These are phyloP conservation scores for Ennomos erosarius DNA, from an alignment of 2,888 invertebrate species.

Conservation along the genomic window DNA sequence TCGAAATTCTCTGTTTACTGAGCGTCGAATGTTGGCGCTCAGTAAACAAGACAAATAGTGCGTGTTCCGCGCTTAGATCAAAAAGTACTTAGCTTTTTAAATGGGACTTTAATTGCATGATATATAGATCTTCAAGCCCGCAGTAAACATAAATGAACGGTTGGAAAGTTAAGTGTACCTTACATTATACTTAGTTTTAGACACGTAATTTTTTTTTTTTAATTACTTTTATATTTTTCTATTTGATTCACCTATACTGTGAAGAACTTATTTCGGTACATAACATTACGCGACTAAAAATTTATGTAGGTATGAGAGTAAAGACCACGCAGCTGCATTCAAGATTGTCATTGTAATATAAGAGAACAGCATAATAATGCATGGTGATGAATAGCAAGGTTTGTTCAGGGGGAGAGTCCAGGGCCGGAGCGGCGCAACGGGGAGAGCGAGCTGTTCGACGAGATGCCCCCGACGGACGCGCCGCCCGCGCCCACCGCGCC, in stretches of 20 bases:
- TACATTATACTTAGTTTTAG: too few relatives aligned
- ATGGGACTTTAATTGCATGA: background rate
- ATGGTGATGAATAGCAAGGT: too few relatives aligned
- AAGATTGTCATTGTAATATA: too few relatives aligned
- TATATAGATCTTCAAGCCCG: conserved; percentile 4
- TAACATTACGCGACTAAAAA: too few relatives aligned
- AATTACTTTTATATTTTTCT: too few relatives aligned
- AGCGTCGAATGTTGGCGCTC: conserved; percentile 37
- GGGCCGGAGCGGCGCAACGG: conserved; percentile 78
- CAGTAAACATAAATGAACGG: conserved; percentile 2
- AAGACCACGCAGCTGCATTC: too few relatives aligned
- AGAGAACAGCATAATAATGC: too few relatives aligned
- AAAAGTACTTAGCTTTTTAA: conserved; percentile 5
- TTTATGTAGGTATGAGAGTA: too few relatives aligned
- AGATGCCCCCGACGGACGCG: conserved; percentile 66
- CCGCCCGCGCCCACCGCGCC: conserved; percentile 64
- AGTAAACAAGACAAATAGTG: conserved; percentile 60
- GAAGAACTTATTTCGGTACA: too few relatives aligned
- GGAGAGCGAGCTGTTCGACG: conserved; percentile 64
- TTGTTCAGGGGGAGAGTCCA: conserved; percentile 75
- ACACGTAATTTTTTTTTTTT: too few relatives aligned
- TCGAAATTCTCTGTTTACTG: conserved; percentile 45
- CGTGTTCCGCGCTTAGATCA: conserved; percentile 12
- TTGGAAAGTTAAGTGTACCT: too few relatives aligned
- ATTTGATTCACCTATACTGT: too few relatives aligned